phyloP scores from a whole-genome alignment of 2,888 invertebrate genomes.

The Spatulosminthurus flaviceps region DNA sequence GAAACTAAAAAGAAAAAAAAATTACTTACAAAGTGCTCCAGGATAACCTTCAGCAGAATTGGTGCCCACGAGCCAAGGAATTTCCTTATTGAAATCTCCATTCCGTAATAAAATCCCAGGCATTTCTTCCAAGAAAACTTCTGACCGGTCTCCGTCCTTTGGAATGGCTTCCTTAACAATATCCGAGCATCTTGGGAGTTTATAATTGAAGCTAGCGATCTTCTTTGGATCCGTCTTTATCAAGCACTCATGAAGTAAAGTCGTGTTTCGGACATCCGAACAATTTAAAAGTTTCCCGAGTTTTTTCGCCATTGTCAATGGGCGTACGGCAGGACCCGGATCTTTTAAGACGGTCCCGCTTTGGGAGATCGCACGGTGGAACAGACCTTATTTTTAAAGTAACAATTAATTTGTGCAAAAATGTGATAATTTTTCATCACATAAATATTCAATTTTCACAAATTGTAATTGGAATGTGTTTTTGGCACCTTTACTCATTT shows the following conservation, averaged over 20 bases:
- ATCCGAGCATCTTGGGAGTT: too few relatives aligned
- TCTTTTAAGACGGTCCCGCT: constrained; percentile 2
- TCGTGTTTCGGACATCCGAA: constrained; percentile 23
- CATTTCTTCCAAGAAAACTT: constrained; percentile 34
- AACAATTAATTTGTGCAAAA: too few relatives aligned
- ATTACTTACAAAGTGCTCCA: too few relatives aligned
- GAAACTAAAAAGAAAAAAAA: too few relatives aligned
- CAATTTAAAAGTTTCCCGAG: constrained; percentile 34
- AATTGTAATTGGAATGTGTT: too few relatives aligned
- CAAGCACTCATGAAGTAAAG: constrained; percentile 25
- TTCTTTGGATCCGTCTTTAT: background rate
- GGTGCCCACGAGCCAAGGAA: constrained; percentile 36
- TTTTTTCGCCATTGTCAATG: background rate
- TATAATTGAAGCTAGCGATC: background rate
- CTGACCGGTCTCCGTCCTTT: constrained; percentile 15
- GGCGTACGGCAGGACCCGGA: background rate
- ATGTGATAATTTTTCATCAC: too few relatives aligned
- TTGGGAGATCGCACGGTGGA: constrained; percentile 26
- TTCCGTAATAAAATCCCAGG: constrained; percentile 7
- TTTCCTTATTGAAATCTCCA: constrained; percentile 33
- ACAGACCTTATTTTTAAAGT: too few relatives aligned
- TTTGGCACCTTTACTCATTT: constrained; percentile 12
- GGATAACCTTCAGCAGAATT: constrained; percentile 37
- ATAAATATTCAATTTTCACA: too few relatives aligned
- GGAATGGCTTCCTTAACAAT: constrained; percentile 32